Base-by-base conservation (phyloP, 2,888 invertebrate species). In the Tupiocoris notatus region DNA sequence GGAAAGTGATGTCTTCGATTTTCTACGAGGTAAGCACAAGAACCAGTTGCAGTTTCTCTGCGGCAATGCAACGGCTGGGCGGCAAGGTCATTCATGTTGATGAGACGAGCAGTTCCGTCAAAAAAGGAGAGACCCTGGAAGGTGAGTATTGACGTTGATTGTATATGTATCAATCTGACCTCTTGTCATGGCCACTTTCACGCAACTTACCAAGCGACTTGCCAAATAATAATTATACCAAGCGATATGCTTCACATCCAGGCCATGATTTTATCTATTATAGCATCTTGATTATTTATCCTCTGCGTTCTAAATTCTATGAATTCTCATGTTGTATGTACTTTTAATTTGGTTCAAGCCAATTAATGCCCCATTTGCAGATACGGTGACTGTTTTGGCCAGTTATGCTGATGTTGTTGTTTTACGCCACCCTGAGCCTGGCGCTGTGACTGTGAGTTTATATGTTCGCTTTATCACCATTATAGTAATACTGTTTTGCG, bases 1-100 rank as follows among this genome's bases (percentile, higher is more conserved):
- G 97, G 58, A 96, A 96, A 86, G 88, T 98, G 1, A 93, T 99
- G 94, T 93, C 96, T 1, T 94, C 94, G 0, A 90, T 99, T 83
- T 99, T 99, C 85, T 99, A 96, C 85, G 99, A 99, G 88, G 96
- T 92, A 0, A 98, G 97, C 83, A 99, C 99, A 0, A 88, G 99
- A 78, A 99, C 99, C 0, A 92, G 92, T 81, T 94, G 95, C 83
- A 98, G 98, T 83, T 99, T 99, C 86, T 89, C 94, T 0, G 94
- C 95, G 0, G 99, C 99, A 0, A 98, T 98, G 96, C 93, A 95
- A 83, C 88, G 98, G 79, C 88, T 99, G 2, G 99, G 99, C 6
- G 99, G 98, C 0, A 89, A 90, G 22, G 96, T 98, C 0, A 90
- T 97, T 81, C 89, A 92, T 82, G 93, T 98, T 85, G 94, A 98